A percentile compares a stretch with the other conserved stretches of the same genome.
Conservation (phyloP, 2,888 invertebrate genomes). For the Acronicta psi region DNA sequence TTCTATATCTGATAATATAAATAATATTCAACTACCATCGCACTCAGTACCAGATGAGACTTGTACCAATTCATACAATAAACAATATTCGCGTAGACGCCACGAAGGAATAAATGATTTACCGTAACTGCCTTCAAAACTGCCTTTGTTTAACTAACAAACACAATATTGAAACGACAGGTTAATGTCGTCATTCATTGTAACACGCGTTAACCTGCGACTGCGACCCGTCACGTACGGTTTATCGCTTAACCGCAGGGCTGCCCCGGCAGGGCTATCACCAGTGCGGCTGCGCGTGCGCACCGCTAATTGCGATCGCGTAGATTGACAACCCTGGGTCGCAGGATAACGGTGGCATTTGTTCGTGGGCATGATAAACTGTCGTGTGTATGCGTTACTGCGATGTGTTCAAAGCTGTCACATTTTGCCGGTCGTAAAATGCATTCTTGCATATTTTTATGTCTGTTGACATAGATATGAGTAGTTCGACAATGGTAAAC, state of each 20-base stretch:
- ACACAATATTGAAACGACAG: constrained; percentile 46
- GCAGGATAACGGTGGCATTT: constrained; percentile 69
- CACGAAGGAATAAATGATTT: constrained; percentile 32
- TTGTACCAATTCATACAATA: constrained; percentile 44
- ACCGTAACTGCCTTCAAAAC: constrained; percentile 22
- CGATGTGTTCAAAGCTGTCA: constrained; percentile 34
- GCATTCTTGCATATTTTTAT: constrained; percentile 43
- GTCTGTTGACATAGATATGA: constrained; percentile 45
- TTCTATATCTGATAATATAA: constrained; percentile 48
- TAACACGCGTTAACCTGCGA: constrained; percentile 50
- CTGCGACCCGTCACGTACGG: constrained; percentile 63
- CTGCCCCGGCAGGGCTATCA: constrained; percentile 48
- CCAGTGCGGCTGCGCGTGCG: constrained; percentile 65
- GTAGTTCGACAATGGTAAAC: constrained; percentile 14
- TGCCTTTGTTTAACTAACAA: constrained; percentile 34
- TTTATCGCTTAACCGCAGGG: constrained; percentile 62
- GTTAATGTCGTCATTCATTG: constrained; percentile 48
- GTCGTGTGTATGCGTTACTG: constrained; percentile 16
- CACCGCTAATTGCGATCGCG: constrained; percentile 71
- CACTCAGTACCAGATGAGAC: constrained; percentile 10
- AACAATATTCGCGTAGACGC: constrained; percentile 44
- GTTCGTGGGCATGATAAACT: constrained; percentile 53
- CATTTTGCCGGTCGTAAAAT: constrained; percentile 37
- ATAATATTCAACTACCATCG: constrained; percentile 38
- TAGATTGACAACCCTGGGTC: constrained; percentile 66